phyloP scores from a whole-genome alignment of 2,888 invertebrate genomes.

The Spialia ferax region DNA sequence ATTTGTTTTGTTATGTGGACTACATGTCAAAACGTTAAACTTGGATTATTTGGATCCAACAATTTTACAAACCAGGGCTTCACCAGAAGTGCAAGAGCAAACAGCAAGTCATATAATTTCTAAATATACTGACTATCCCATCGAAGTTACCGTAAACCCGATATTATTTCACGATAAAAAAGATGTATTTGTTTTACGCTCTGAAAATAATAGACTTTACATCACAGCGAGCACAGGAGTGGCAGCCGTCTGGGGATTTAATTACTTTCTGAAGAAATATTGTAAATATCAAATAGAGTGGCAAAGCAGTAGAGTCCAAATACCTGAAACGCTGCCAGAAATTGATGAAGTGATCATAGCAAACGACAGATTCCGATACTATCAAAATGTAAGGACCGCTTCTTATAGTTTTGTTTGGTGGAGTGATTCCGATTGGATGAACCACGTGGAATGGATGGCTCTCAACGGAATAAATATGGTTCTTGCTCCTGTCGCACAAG shows the following conservation, averaged over 20 bases:
- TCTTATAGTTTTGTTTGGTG: no score
- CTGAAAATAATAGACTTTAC: constrained; percentile 56
- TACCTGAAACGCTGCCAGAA: constrained; percentile 86
- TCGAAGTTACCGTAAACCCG: constrained; percentile 63
- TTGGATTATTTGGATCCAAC: constrained; percentile 70
- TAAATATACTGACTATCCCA: constrained; percentile 52
- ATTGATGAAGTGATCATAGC: constrained; percentile 87
- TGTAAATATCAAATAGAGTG: constrained; percentile 95
- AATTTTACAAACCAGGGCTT: constrained; percentile 64
- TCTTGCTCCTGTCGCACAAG: constrained; percentile 95
- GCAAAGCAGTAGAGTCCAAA: constrained; percentile 90
- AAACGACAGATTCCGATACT: constrained; percentile 94
- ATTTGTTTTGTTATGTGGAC: constrained; percentile 24
- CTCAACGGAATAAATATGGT: constrained; percentile 81
- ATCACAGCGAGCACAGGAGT: constrained; percentile 91
- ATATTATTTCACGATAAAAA: constrained; percentile 67
- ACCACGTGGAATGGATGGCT: no score
- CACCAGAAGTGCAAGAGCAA: constrained; percentile 58
- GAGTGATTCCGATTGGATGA: no score
- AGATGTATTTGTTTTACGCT: constrained; percentile 67
- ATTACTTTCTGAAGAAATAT: constrained; percentile 94
- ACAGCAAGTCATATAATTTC: constrained; percentile 61
- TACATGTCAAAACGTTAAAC: constrained; percentile 50
- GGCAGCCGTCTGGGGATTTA: constrained; percentile 94
- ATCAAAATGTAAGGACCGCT: constrained; percentile 97